Percentiles rank a stretch among this genome's conserved stretches.
Conservation (phyloP, 2,888 invertebrate genomes). For the Agrenia bidenticulata region DNA sequence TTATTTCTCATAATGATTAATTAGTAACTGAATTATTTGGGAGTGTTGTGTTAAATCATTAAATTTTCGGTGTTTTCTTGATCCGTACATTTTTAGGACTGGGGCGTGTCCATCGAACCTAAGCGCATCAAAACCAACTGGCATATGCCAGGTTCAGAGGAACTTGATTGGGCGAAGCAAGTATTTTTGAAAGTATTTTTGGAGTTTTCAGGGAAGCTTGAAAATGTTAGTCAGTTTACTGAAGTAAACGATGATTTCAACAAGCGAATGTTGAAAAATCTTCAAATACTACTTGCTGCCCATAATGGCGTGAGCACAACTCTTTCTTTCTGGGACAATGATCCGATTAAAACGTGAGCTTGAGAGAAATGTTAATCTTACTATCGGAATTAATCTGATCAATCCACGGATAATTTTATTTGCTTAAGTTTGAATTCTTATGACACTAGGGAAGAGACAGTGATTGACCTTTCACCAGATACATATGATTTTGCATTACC, state of each 20-base stretch:
- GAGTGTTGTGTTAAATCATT: neutral
- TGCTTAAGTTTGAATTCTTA: too few species aligned
- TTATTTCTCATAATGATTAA: neutral
- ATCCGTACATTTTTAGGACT: too few species aligned
- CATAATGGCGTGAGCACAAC: slow-evolving; percentile 67
- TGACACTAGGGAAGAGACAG: too few species aligned
- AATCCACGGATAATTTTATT: too few species aligned
- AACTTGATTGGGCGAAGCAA: slow-evolving; percentile 67
- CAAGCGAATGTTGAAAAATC: slow-evolving; percentile 67
- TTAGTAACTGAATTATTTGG: slow-evolving; percentile 5
- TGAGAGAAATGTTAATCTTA: too few species aligned
- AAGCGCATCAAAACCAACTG: slow-evolving; percentile 69
- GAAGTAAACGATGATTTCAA: slow-evolving; percentile 60
- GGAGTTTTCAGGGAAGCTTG: slow-evolving; percentile 61
- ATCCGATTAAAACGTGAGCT: slow-evolving; percentile 54
- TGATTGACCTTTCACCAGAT: slow-evolving; percentile 60
- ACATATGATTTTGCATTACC: slow-evolving; percentile 54
- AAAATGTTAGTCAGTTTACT: slow-evolving; percentile 62
- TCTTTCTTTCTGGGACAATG: slow-evolving; percentile 71
- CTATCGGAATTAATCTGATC: slow-evolving; percentile 1
- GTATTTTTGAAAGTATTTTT: slow-evolving; percentile 56
- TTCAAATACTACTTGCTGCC: slow-evolving; percentile 68
- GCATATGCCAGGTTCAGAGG: slow-evolving; percentile 73
- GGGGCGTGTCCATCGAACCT: slow-evolving; percentile 73
- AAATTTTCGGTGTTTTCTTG: slow-evolving; percentile 26